phyloP scores from a whole-genome alignment of 1,140 invertebrate genomes.

The Megalonaias nervosa region DNA sequence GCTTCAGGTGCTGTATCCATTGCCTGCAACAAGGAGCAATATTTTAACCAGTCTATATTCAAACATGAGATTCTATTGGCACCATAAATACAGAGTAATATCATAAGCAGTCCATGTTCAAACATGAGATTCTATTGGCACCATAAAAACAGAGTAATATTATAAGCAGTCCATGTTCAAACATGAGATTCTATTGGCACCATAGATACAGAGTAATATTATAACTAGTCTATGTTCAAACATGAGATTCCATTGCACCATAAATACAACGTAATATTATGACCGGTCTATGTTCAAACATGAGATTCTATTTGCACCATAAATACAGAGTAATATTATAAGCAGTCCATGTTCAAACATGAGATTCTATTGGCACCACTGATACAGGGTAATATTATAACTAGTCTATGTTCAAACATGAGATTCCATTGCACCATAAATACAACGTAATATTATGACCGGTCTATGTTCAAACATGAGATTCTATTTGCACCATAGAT shows the following conservation, averaged over 20 bases:
- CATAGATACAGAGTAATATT: not conserved
- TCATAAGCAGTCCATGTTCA: not conserved
- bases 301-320: not conserved
- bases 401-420: no score
- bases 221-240: not conserved
- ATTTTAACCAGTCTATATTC: not conserved
- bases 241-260: no score
- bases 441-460: no score
- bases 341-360: not conserved
- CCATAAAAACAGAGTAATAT: no score
- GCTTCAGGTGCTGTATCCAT: conserved; percentile 56
- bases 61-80: not conserved
- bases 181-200: not conserved
- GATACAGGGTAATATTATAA: no score
- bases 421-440: no score
- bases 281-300: not conserved
- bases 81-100: not conserved
- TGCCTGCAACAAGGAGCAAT: conserved; percentile 46
- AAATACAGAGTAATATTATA: not conserved
- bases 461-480: not conserved
- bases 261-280: no score
- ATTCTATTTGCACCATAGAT: no score
- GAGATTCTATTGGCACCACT: not conserved
- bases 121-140: no score
- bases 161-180: not conserved